Conservation (phyloP, 2,113 vertebrate genomes). For the Capreolus pygargus region DNA sequence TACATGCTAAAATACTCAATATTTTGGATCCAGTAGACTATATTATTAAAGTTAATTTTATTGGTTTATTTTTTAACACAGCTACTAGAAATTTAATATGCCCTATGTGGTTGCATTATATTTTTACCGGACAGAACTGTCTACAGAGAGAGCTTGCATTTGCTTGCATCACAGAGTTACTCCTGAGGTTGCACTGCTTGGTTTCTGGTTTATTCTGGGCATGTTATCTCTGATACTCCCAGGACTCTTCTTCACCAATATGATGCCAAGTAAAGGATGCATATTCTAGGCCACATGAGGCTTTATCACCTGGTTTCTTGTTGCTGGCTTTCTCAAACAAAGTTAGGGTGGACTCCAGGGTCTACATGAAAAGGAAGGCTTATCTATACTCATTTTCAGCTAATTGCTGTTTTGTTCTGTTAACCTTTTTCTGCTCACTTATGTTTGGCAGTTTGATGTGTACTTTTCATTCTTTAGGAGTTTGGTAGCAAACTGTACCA, state of each 20-base stretch:
- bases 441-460: constrained; percentile 42
- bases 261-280: background rate
- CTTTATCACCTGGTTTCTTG: background rate
- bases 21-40: background rate
- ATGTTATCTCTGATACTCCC: background rate
- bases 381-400: constrained; percentile 15
- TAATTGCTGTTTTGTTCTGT: constrained; percentile 52
- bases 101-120: background rate
- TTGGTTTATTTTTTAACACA: background rate
- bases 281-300: background rate
- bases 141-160: background rate
- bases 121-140: background rate
- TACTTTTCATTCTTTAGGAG: constrained; percentile 47
- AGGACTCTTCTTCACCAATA: background rate
- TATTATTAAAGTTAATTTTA: background rate
- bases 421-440: constrained; percentile 41
- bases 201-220: background rate
- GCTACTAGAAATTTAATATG: background rate
- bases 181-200: background rate
- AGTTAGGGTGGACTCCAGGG: background rate
- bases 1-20: background rate
- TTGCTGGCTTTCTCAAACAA: background rate
- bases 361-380: background rate
- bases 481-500: constrained; percentile 38
- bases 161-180: background rate